Conservation (phyloP, 2,797 vertebrate genomes). For the Peromyscus nudipes region DNA sequence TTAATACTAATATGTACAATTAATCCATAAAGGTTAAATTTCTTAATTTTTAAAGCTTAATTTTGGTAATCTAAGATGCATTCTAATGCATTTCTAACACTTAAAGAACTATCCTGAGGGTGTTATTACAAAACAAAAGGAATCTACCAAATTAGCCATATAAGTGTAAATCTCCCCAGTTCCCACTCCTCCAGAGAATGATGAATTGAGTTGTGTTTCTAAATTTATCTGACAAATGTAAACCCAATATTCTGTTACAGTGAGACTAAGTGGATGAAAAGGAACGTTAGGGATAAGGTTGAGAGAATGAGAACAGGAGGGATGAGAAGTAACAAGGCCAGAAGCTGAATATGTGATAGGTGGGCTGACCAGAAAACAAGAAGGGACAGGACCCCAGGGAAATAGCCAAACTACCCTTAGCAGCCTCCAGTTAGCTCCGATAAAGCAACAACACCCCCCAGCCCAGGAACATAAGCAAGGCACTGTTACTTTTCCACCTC, state of each 20-base stretch:
- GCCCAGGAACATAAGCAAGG: background rate
- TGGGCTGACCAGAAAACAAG: background rate
- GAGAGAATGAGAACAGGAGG: background rate
- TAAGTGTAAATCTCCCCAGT: background rate
- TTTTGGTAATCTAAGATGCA: background rate
- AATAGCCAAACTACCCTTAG: background rate
- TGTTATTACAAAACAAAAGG: background rate
- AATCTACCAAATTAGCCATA: background rate
- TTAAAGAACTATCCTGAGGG: background rate
- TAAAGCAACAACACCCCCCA: background rate
- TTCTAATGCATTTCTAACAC: slow-evolving; percentile 2
- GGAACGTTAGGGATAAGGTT: background rate
- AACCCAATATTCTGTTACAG: background rate
- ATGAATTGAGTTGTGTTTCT: background rate
- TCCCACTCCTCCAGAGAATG: background rate
- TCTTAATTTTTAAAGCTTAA: slow-evolving; percentile 21
- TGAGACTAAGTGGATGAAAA: background rate
- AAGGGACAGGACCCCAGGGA: background rate
- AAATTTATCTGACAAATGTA: background rate
- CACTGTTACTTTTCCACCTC: background rate
- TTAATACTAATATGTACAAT: background rate
- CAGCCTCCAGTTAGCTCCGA: background rate
- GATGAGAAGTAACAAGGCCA: background rate
- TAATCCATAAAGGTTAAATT: background rate
- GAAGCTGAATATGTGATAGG: background rate